phyloP scores from a whole-genome alignment of 2,113 vertebrate species.

The Petrocephalus zakoni region DNA sequence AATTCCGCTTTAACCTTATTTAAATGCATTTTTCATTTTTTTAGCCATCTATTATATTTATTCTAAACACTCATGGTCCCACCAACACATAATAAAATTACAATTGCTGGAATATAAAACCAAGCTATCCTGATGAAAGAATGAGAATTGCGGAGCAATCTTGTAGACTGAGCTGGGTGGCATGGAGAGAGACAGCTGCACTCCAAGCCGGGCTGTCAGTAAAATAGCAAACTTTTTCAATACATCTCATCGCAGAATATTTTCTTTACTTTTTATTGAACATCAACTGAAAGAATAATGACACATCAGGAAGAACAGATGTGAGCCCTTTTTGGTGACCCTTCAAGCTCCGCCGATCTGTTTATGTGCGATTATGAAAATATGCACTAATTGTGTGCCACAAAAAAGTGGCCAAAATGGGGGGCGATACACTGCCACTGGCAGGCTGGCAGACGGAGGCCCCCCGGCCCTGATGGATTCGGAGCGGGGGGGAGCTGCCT shows the following conservation, averaged over 20 bases:
- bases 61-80: background rate
- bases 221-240: background rate
- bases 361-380: slow-evolving; percentile 10
- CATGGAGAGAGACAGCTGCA: background rate
- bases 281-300: background rate
- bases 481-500: background rate
- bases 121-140: background rate
- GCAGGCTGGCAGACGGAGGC: background rate
- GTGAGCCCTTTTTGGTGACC: background rate
- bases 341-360: background rate
- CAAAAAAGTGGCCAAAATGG: background rate
- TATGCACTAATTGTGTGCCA: background rate
- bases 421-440: too few species aligned
- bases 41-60: background rate
- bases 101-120: background rate
- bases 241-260: background rate
- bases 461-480: background rate
- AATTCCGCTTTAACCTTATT: background rate
- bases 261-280: background rate
- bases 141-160: background rate
- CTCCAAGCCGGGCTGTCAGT: background rate
- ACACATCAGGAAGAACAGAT: background rate
- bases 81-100: background rate
- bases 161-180: background rate
- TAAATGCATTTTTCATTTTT: background rate